Evolutionary conservation across 1,140 invertebrate genomes (phyloP), one percentile per base, ranked within the genome.

Genomic region (Rhysida immarginata): DNA sequence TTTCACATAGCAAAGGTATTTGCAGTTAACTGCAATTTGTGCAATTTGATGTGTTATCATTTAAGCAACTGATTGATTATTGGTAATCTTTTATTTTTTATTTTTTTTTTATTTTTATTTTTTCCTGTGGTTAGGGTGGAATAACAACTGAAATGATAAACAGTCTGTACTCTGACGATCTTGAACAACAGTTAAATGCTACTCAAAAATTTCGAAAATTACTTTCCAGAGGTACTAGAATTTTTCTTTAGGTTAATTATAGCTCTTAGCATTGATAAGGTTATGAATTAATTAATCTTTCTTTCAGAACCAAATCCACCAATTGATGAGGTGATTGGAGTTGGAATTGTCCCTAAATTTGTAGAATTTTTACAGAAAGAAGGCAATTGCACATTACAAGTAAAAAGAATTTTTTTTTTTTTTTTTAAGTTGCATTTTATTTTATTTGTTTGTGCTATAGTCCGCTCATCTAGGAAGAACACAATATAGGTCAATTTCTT

Each of bases 261-360:
- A n/a, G n/a, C n/a, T n/a, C n/a, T n/a, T n/a, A n/a, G n/a, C n/a
- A n/a, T n/a, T n/a, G n/a, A n/a, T n/a, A n/a, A n/a, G n/a, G n/a
- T n/a, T n/a, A n/a, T n/a, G n/a, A n/a, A n/a, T n/a, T n/a, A n/a
- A 20, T 51, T 25, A 41, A 48, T 57, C 66, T 41, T 62, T 41
- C 23, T 62, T 64, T 26, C 62, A 70, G 95, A 98, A 74, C 94
- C 94, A 8, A 95, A 96, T 77, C 95, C 95, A 48, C 94, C 92
- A 1, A 98, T 98, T 64, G 91, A 97, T 74, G 92, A 96, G 78
- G 94, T 98, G n/a, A 96, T 97, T 65, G 77, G 84, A 63, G 90
- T 89, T 54, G 93, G 93, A 63, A 94, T 98, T 67, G 87, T 98
- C 58, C 94, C 93, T 25, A 79, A 82, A 74, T 96, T 98, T 78